Evolutionary conservation across 2,888 invertebrate genomes (phyloP).

Genomic region (Lymantria monacha): DNA sequence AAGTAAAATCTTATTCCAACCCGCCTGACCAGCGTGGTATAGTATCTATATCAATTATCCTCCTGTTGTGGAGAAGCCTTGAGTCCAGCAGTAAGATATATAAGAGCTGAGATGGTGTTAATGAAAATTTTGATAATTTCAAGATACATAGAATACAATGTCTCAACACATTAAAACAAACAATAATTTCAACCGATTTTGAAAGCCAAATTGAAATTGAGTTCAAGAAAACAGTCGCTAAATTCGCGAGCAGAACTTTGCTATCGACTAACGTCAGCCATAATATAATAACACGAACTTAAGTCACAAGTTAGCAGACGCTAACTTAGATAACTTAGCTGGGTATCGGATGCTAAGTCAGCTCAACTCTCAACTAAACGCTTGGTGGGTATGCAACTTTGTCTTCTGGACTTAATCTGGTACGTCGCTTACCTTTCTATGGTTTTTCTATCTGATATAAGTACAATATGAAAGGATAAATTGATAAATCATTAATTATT

Average conservation of each 20-base stretch:
- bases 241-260: slow-evolving; percentile 4
- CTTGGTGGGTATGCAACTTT: slow-evolving; percentile 62
- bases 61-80: too few relatives aligned
- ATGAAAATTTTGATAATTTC: too few relatives aligned
- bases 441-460: slow-evolving; percentile 3
- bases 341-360: slow-evolving; percentile 73
- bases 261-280: slow-evolving; percentile 37
- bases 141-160: too few relatives aligned
- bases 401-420: slow-evolving; percentile 46
- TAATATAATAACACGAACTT: slow-evolving; percentile 69
- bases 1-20: too few relatives aligned
- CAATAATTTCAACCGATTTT: background rate
- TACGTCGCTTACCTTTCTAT: slow-evolving; percentile 23
- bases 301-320: slow-evolving; percentile 59
- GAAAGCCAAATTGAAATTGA: slow-evolving; percentile 7
- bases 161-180: background rate
- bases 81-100: too few relatives aligned
- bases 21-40: too few relatives aligned
- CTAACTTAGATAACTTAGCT: slow-evolving; percentile 70
- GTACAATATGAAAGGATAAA: too few relatives aligned
- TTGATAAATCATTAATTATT: too few relatives aligned
- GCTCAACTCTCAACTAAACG: slow-evolving; percentile 64
- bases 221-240: slow-evolving; percentile 2
- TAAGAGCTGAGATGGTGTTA: too few relatives aligned
- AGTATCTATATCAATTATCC: too few relatives aligned